These are phyloP conservation scores for Spondyliosoma cantharus DNA, from an alignment of 2,797 vertebrate species.

Conservation along the genomic window DNA sequence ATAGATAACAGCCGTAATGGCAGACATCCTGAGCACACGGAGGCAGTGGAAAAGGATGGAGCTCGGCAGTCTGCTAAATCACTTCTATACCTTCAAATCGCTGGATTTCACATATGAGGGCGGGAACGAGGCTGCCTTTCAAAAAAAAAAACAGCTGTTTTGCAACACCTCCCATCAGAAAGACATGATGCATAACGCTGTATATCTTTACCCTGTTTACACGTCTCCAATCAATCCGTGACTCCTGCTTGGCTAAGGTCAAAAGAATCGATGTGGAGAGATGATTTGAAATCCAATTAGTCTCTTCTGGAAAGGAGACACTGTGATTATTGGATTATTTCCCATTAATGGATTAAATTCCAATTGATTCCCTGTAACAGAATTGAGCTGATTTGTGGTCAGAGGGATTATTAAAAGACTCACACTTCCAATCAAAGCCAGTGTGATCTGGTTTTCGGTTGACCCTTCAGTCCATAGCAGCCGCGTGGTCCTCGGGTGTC, in stretches of 20 bases:
- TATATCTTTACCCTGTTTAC: conserved; percentile 19
- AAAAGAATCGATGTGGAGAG: conserved; percentile 49
- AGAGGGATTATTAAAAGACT: conserved; percentile 64
- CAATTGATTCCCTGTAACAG: conserved; percentile 48
- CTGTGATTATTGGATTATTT: conserved; percentile 49
- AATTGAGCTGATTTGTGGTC: conserved; percentile 42
- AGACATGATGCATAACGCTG: background rate
- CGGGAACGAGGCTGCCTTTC: conserved; percentile 13
- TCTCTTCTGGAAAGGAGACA: conserved; percentile 39
- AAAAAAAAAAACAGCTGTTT: conserved; percentile 25
- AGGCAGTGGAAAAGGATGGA: conserved; percentile 50
- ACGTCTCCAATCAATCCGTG: background rate
- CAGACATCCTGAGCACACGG: conserved; percentile 57
- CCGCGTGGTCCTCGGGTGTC: conserved; percentile 41
- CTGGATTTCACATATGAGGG: conserved; percentile 27
- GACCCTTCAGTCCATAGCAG: conserved; percentile 72
- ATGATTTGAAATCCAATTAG: conserved; percentile 49
- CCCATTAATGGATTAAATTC: conserved; percentile 56
- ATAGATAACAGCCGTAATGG: conserved; percentile 66
- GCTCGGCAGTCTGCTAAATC: conserved; percentile 28
- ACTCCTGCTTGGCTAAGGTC: conserved; percentile 32
- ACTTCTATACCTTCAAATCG: conserved; percentile 42
- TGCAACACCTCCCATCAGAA: conserved; percentile 14
- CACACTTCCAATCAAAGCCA: conserved; percentile 71
- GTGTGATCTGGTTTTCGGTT: conserved; percentile 68